Evolutionary conservation across 2,888 invertebrate species (phyloP).

Genomic region (Aphidoletes aphidimyza): DNA sequence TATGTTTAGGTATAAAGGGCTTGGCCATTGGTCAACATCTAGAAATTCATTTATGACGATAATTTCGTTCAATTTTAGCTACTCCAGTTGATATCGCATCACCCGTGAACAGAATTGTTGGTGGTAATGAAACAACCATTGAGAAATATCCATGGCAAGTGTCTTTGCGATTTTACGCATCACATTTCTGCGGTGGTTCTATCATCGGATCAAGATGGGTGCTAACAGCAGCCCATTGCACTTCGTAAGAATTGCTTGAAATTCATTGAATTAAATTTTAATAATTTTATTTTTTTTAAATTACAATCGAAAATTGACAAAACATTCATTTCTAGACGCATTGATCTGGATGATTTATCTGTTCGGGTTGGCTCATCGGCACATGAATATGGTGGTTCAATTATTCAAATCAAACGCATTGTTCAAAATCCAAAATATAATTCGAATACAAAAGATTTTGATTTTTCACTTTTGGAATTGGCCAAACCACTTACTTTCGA

Average conservation of each 20-base stretch:
- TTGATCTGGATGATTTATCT: background rate
- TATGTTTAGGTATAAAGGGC: background rate
- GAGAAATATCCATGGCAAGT: slow-evolving; percentile 65
- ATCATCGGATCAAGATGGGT: background rate
- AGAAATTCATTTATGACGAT: background rate
- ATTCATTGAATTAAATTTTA: background rate
- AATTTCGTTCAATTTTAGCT: slow-evolving; percentile 17
- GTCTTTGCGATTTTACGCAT: slow-evolving; percentile 58
- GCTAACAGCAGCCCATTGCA: background rate
- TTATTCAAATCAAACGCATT: slow-evolving; percentile 68
- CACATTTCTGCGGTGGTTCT: slow-evolving; percentile 26
- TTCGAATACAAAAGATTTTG: slow-evolving; percentile 68
- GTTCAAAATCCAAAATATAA: slow-evolving; percentile 69
- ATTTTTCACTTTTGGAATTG: slow-evolving; percentile 71
- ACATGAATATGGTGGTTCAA: slow-evolving; percentile 65
- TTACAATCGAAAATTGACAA: no score
- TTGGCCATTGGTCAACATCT: background rate
- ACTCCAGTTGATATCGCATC: background rate
- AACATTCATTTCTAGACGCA: background rate
- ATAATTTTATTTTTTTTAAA: background rate
- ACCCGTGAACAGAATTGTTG: slow-evolving; percentile 66
- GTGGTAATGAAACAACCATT: slow-evolving; percentile 64
- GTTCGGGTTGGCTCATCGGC: background rate
- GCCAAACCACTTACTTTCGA: slow-evolving; percentile 67
- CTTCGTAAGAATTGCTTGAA: no score